A percentile compares a stretch with the other conserved stretches of the same genome.
Conservation (phyloP, 2,888 invertebrate species). For the Cremastobaeus sp. region DNA sequence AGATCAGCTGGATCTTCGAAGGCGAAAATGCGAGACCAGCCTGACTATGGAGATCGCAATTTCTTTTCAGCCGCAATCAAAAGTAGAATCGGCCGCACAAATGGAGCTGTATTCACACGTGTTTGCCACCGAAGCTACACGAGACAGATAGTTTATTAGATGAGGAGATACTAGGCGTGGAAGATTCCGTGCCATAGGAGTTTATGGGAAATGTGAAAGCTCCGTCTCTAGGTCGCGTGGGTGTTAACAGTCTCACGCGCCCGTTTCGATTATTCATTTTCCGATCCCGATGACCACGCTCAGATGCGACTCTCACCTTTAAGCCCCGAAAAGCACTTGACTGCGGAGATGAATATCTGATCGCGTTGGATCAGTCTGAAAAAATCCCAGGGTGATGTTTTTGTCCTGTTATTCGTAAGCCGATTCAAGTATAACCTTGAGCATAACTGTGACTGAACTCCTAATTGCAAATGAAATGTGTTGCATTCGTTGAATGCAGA, state of each 20-base stretch:
- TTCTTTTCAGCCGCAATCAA: conserved; percentile 37
- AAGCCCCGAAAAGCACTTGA: no score
- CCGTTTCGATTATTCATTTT: conserved; percentile 31
- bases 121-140: conserved; percentile 38
- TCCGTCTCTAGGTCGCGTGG: conserved; percentile 63
- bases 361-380: no score
- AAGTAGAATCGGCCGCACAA: conserved; percentile 57
- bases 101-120: conserved; percentile 55
- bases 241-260: conserved; percentile 74
- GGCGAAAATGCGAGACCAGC: conserved; percentile 26
- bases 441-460: no score
- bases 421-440: no score
- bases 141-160: conserved; percentile 43
- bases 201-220: conserved; percentile 76
- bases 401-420: no score
- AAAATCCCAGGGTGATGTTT: no score
- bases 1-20: conserved; percentile 43
- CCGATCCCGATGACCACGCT: conserved; percentile 31
- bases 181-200: conserved; percentile 48
- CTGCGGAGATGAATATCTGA: no score
- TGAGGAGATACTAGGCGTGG: conserved; percentile 40
- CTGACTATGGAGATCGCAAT: conserved; percentile 20
- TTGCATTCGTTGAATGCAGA: no score
- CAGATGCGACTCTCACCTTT: no score
- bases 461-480: no score